Percentiles rank a stretch among this genome's conserved stretches.
Evolutionary conservation across 2,888 invertebrate genomes (phyloP).

Genomic region (Dryococelus australis): DNA sequence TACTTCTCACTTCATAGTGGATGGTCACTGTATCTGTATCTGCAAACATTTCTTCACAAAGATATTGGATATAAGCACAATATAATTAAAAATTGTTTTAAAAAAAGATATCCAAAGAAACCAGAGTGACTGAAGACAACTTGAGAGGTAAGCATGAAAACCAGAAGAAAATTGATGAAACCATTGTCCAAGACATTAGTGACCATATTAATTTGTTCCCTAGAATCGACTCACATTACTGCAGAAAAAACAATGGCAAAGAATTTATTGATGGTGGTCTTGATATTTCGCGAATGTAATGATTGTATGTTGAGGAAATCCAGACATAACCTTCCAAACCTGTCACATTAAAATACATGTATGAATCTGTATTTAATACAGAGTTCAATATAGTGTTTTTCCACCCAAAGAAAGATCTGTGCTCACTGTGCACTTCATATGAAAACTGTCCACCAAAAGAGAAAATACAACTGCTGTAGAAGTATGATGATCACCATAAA

Average conservation of each 20-base stretch:
- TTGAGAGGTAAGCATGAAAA: slow-evolving; percentile 51
- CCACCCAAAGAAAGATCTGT: slow-evolving; percentile 51
- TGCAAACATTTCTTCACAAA: slow-evolving; percentile 50
- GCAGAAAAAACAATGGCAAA: slow-evolving; percentile 49
- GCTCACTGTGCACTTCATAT: slow-evolving; percentile 50
- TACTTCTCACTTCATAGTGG: no score
- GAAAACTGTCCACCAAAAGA: slow-evolving; percentile 49
- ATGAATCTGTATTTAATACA: no score
- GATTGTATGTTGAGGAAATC: slow-evolving; percentile 49
- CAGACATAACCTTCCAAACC: slow-evolving; percentile 43
- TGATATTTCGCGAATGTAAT: slow-evolving; percentile 49
- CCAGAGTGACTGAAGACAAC: slow-evolving; percentile 47
- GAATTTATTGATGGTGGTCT: slow-evolving; percentile 52
- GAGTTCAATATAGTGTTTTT: slow-evolving; percentile 45
- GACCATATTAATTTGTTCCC: no score
- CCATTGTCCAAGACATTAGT: no score
- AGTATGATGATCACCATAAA: slow-evolving; percentile 48
- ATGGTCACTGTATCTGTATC: slow-evolving; percentile 34
- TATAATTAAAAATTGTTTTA: slow-evolving; percentile 46
- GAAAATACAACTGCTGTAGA: slow-evolving; percentile 46
- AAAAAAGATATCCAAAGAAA: slow-evolving; percentile 43
- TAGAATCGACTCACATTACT: no score
- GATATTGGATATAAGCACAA: slow-evolving; percentile 49
- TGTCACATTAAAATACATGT: no score
- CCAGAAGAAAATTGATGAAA: slow-evolving; percentile 50